Percentiles rank a stretch among this genome's conserved stretches.
Evolutionary conservation across 1,140 invertebrate species (phyloP).

Genomic region (Teleogryllus occipitalis): DNA sequence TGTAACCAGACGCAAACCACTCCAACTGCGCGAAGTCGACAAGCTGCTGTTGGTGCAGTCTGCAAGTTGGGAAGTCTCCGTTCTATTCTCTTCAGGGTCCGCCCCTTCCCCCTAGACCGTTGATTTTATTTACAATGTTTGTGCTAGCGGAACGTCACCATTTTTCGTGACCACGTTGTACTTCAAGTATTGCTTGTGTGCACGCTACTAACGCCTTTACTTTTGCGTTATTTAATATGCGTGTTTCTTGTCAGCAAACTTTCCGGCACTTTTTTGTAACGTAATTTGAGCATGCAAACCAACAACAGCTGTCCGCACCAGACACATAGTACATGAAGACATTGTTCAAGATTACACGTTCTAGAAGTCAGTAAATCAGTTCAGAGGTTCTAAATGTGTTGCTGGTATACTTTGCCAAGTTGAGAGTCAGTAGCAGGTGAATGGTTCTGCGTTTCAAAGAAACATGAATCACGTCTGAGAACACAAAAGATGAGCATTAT

Average conservation of each 20-base stretch:
- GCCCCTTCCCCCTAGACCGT: not conserved
- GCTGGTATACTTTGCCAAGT: not conserved
- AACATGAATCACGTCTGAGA: not conserved
- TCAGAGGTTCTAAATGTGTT: not conserved
- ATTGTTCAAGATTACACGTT: not conserved
- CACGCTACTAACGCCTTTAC: not conserved
- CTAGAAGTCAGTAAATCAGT: not conserved
- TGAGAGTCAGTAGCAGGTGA: not conserved
- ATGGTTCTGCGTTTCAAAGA: not conserved
- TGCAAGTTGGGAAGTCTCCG: not conserved
- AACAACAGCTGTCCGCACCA: not conserved
- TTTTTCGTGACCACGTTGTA: no score
- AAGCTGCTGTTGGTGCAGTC: not conserved
- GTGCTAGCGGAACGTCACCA: not conserved
- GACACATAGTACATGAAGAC: not conserved
- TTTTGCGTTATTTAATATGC: not conserved
- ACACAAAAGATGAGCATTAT: not conserved
- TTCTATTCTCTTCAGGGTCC: not conserved
- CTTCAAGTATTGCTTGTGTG: no score
- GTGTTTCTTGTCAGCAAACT: not conserved
- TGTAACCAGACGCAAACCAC: not conserved
- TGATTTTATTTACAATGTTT: not conserved
- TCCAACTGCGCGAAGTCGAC: not conserved
- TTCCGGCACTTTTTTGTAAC: not conserved
- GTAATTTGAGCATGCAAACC: not conserved